These are phyloP conservation scores for Lissonota sp. DNA, from an alignment of 2,888 invertebrate genomes.

Conservation along the genomic window DNA sequence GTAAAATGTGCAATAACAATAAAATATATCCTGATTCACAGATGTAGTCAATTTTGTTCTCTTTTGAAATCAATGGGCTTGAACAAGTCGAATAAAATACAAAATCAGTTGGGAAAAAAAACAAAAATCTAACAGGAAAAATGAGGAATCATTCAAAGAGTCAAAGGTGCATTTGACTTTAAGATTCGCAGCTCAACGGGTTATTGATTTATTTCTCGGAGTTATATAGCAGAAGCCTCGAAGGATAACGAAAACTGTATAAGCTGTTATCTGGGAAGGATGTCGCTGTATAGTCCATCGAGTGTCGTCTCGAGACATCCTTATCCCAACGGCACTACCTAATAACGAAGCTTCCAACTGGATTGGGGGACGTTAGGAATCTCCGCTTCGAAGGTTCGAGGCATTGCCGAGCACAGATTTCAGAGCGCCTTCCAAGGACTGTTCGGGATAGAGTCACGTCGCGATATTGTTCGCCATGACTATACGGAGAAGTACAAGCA, in stretches of 20 bases:
- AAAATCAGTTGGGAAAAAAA: too few relatives aligned
- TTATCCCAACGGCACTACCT: slow-evolving; percentile 36
- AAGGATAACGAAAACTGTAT: slow-evolving; percentile 14
- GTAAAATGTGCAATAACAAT: too few relatives aligned
- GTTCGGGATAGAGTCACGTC: slow-evolving; percentile 27
- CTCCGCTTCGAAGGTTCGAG: slow-evolving; percentile 27
- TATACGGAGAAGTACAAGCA: slow-evolving; percentile 5
- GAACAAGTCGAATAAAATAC: too few relatives aligned
- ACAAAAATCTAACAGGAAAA: too few relatives aligned
- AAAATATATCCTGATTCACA: too few relatives aligned
- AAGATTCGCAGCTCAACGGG: too few relatives aligned
- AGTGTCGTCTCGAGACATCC: slow-evolving; percentile 55
- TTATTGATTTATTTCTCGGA: too few relatives aligned
- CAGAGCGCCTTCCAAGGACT: not conserved
- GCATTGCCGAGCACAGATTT: slow-evolving; percentile 9
- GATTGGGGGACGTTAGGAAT: not conserved
- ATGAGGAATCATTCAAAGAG: too few relatives aligned
- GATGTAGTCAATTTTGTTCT: too few relatives aligned
- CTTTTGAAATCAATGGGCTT: too few relatives aligned
- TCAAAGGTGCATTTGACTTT: too few relatives aligned
- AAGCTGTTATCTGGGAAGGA: slow-evolving; percentile 3
- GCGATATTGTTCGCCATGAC: slow-evolving; percentile 45
- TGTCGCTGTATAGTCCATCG: slow-evolving; percentile 31
- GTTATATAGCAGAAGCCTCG: too few relatives aligned
- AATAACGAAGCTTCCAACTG: slow-evolving; percentile 29